These are phyloP conservation scores for Erinaceus europaeus DNA, from an alignment of 2,113 vertebrate species.

Conservation along the genomic window DNA sequence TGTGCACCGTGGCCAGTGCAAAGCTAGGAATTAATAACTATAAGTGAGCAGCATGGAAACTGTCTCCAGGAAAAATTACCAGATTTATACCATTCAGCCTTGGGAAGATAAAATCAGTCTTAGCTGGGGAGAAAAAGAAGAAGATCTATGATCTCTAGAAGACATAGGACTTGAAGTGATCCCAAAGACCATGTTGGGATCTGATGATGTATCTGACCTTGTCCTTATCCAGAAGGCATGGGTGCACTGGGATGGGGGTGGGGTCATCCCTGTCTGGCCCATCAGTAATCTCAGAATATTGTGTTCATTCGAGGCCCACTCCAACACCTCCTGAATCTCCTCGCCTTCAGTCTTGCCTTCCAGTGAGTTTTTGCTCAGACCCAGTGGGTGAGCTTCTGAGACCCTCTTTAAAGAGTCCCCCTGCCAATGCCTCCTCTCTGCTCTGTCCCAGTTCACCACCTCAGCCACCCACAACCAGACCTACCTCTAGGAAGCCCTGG, in stretches of 20 bases:
- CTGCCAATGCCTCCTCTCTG: not conserved
- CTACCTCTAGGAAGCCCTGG: not conserved
- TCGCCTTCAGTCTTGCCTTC: not conserved
- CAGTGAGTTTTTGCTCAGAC: not conserved
- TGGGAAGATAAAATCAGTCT: slow-evolving; percentile 50
- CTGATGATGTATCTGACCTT: not conserved
- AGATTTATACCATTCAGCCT: slow-evolving; percentile 38
- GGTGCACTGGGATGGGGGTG: not conserved
- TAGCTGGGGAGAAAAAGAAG: not conserved
- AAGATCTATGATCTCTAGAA: slow-evolving; percentile 20
- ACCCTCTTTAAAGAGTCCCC: not conserved
- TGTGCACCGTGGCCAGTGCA: not conserved
- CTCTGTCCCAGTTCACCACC: not conserved
- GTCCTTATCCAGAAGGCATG: not conserved
- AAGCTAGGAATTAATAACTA: slow-evolving; percentile 48
- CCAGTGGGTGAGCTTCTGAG: not conserved
- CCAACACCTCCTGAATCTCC: not conserved
- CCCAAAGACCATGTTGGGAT: not conserved
- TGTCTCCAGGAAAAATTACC: slow-evolving; percentile 56
- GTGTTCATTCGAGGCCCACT: not conserved
- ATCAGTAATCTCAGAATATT: not conserved
- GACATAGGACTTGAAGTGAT: slow-evolving; percentile 33
- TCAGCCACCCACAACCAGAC: not conserved
- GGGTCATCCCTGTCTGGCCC: not conserved
- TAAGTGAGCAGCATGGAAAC: slow-evolving; percentile 50